Percentiles rank a stretch among this genome's conserved stretches.
Evolutionary conservation across 2,113 vertebrate genomes (phyloP).

Genomic region (Pteronura brasiliensis): DNA sequence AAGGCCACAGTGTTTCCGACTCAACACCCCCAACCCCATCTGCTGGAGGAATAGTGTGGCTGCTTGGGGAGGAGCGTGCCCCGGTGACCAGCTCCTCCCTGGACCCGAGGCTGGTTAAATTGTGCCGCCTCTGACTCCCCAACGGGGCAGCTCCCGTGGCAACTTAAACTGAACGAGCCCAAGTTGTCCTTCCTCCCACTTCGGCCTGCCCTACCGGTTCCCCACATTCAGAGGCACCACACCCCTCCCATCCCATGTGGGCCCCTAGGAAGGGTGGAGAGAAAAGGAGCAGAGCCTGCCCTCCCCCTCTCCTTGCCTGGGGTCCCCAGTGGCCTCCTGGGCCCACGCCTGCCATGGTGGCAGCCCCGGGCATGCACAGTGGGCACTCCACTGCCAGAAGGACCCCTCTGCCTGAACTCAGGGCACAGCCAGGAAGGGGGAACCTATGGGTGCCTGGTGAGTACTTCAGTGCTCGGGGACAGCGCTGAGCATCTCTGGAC

Average conservation of each 20-base stretch:
- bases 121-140: not conserved
- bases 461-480: not conserved
- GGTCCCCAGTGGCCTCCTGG: not conserved
- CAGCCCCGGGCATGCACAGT: rapidly evolving
- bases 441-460: not conserved
- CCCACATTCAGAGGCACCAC: not conserved
- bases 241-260: not conserved
- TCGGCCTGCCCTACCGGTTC: not conserved
- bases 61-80: rapidly evolving
- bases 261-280: not conserved
- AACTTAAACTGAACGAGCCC: conserved; percentile 52
- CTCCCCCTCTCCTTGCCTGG: rapidly evolving
- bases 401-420: rapidly evolving
- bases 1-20: not conserved
- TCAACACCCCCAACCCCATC: not conserved
- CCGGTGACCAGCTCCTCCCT: not conserved
- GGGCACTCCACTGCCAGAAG: not conserved
- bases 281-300: not conserved
- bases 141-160: not conserved
- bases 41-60: not conserved
- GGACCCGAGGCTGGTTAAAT: not conserved
- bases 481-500: not conserved
- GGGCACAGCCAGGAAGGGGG: not conserved
- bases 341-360: rapidly evolving
- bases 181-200: conserved; percentile 45